These are phyloP conservation scores for Lithobates pipiens DNA, from an alignment of 2,797 vertebrate species.

Conservation along the genomic window DNA sequence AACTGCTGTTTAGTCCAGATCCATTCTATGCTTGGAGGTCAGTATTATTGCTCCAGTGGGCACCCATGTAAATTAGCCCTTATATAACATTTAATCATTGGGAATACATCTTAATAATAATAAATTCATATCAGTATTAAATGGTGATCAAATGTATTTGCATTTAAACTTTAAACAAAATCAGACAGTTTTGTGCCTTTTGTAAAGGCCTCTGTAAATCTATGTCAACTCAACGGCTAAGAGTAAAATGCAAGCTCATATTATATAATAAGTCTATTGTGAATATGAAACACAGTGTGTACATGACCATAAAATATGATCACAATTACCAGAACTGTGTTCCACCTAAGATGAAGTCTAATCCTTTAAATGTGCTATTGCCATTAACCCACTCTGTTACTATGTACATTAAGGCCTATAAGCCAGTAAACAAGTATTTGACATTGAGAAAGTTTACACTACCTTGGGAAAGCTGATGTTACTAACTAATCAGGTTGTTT, in stretches of 20 bases:
- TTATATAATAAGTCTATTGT: background rate
- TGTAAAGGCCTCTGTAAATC: background rate
- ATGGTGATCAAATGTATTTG: too few species aligned
- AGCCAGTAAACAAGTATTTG: conserved; percentile 26
- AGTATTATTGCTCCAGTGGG: too few species aligned
- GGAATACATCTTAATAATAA: too few species aligned
- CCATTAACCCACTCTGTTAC: conserved; percentile 30
- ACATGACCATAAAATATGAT: background rate
- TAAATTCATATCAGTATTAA: too few species aligned
- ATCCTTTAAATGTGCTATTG: conserved; percentile 23
- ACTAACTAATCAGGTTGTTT: background rate
- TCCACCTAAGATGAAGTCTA: background rate
- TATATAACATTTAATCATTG: too few species aligned
- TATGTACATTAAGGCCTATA: conserved; percentile 25
- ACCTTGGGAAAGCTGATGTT: background rate
- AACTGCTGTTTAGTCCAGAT: too few species aligned
- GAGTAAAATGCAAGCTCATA: background rate
- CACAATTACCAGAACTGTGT: background rate
- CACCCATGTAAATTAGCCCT: too few species aligned
- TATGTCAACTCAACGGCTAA: background rate
- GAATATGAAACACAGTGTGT: background rate
- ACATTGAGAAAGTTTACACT: background rate
- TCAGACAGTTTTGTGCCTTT: background rate
- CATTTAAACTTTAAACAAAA: background rate
- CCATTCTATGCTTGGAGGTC: too few species aligned